phyloP scores from a whole-genome alignment of 2,113 vertebrate genomes.

The Myanophis thanlyinensis region DNA sequence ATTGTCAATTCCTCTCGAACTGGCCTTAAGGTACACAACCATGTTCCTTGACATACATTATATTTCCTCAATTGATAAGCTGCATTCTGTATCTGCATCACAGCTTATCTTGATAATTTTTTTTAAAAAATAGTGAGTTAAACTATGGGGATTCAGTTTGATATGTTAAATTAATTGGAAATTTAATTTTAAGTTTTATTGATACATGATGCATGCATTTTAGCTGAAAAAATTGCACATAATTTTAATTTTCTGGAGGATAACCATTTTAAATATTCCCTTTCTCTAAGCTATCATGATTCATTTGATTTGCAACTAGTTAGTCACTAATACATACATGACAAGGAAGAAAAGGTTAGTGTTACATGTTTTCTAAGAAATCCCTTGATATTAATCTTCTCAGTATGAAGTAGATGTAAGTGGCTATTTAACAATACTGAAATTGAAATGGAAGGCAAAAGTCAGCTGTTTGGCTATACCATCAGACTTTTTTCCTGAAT shows the following conservation, averaged over 20 bases:
- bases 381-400: fast-evolving
- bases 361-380: background rate
- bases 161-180: background rate
- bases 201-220: background rate
- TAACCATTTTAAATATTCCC: background rate
- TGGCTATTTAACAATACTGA: fast-evolving
- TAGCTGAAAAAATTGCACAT: conserved; percentile 1
- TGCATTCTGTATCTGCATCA: background rate
- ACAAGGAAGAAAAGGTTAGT: background rate
- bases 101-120: background rate
- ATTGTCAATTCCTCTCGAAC: background rate
- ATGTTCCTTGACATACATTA: background rate
- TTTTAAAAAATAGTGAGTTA: background rate
- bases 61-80: background rate
- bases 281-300: background rate
- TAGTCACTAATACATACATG: fast-evolving
- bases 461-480: background rate
- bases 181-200: conserved; percentile 4
- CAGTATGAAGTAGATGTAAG: background rate
- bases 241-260: background rate
- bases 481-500: background rate
- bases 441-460: background rate
- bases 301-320: background rate
- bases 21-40: background rate
- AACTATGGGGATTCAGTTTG: background rate